These are phyloP conservation scores for Acrocyrtus sp. DNA, from an alignment of 2,888 invertebrate genomes.

Conservation along the genomic window DNA sequence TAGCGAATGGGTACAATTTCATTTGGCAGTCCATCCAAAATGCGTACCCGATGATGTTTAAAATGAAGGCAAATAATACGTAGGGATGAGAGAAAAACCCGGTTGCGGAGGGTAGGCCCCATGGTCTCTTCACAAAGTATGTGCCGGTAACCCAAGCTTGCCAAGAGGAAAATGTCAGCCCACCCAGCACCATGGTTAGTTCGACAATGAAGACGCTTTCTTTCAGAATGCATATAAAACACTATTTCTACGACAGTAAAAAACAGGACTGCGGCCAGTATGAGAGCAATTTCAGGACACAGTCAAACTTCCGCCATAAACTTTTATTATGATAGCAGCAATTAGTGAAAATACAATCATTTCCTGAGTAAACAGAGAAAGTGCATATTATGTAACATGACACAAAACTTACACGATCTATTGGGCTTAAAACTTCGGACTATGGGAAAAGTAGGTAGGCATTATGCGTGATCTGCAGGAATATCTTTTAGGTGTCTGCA, in stretches of 20 bases:
- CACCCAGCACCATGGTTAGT: conserved; percentile 43
- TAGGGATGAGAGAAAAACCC: conserved; percentile 47
- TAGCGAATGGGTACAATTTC: conserved; percentile 18
- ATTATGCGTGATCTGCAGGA: no score
- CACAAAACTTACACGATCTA: no score
- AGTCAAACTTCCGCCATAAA: background rate
- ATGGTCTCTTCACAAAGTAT: conserved; percentile 45
- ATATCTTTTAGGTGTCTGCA: no score
- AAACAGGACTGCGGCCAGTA: background rate
- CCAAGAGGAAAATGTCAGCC: conserved; percentile 45
- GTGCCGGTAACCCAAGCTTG: conserved; percentile 45
- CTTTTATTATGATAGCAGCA: background rate
- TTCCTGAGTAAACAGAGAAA: no score
- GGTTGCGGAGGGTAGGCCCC: conserved; percentile 44
- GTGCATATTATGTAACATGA: no score
- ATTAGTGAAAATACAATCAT: no score
- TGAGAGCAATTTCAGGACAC: background rate
- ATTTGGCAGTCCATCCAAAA: conserved; percentile 48
- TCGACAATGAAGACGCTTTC: no score
- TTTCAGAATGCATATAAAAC: no score
- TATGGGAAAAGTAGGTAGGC: no score
- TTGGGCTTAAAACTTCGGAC: no score
- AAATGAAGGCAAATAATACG: conserved; percentile 20
- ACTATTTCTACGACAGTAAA: background rate
- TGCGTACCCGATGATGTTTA: conserved; percentile 23